These are phyloP conservation scores for Labeo calbasu DNA, from an alignment of 2,797 vertebrate species.

Conservation along the genomic window DNA sequence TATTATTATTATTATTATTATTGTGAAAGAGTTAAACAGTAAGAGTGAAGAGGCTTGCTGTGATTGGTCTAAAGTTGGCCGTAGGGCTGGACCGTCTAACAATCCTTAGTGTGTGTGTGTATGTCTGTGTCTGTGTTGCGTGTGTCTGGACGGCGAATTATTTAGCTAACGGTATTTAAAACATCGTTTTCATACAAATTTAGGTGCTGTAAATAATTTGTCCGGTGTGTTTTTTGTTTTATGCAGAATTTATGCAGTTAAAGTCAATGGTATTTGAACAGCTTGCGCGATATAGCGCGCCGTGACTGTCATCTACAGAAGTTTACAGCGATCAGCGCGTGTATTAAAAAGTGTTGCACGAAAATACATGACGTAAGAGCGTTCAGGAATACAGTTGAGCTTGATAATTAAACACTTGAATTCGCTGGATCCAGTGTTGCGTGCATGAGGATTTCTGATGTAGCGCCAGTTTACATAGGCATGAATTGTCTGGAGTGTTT, in stretches of 20 bases:
- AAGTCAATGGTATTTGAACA: not conserved
- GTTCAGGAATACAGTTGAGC: not conserved
- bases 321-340: conserved; percentile 11
- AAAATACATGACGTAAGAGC: conserved; percentile 27
- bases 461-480: too few species aligned
- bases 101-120: conserved; percentile 16
- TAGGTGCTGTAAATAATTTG: not conserved
- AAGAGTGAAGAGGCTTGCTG: conserved; percentile 10
- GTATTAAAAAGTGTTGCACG: conserved; percentile 28
- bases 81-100: conserved; percentile 45
- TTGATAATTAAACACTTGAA: conserved; percentile 1
- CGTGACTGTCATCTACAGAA: conserved; percentile 41
- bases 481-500: conserved; percentile 13
- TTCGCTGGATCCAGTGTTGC: not conserved
- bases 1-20: conserved; percentile 4
- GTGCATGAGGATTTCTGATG: conserved; percentile 8
- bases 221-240: not conserved
- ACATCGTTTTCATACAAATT: not conserved
- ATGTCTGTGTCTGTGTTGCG: not conserved
- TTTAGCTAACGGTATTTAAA: conserved; percentile 46
- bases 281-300: not conserved
- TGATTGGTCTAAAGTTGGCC: conserved; percentile 59
- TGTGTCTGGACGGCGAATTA: conserved; percentile 24
- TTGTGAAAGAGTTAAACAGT: conserved; percentile 21
- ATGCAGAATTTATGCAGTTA: not conserved